phyloP scores from a whole-genome alignment of 2,113 vertebrate species.

The Takifugu bimaculatus region DNA sequence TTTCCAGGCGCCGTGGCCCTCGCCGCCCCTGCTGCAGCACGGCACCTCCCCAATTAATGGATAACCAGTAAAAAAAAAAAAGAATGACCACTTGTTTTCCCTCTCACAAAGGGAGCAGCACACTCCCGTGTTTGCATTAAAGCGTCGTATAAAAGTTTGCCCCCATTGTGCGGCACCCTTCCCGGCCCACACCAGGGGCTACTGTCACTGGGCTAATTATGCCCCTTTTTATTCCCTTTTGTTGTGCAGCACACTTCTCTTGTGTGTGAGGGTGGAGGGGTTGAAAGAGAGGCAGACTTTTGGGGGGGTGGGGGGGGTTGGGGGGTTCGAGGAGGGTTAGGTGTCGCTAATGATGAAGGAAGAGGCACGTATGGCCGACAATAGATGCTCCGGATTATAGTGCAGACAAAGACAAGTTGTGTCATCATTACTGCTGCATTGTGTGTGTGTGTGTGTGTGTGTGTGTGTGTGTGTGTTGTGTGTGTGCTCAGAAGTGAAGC shows the following conservation, averaged over 20 bases:
- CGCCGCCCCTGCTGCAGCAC: slow-evolving; percentile 26
- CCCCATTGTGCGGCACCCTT: slow-evolving; percentile 64
- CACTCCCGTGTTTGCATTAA: slow-evolving; percentile 64
- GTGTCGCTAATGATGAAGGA: slow-evolving; percentile 49
- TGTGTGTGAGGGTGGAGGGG: slow-evolving; percentile 21
- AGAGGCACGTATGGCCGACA: slow-evolving; percentile 69
- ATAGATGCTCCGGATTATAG: slow-evolving; percentile 65
- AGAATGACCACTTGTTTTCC: slow-evolving; percentile 44
- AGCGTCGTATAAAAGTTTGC: slow-evolving; percentile 64
- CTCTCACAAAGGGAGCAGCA: slow-evolving; percentile 50
- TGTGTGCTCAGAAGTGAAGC: slow-evolving; percentile 35
- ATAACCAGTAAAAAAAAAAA: slow-evolving; percentile 60
- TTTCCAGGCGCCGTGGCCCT: slow-evolving; percentile 20
- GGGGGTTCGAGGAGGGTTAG: slow-evolving; percentile 23
- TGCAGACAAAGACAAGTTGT: slow-evolving; percentile 64
- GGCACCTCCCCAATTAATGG: slow-evolving; percentile 51
- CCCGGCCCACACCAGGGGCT: slow-evolving; percentile 43
- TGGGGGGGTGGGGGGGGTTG: slow-evolving; percentile 22
- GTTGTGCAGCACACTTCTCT: slow-evolving; percentile 72
- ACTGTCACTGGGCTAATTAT: slow-evolving; percentile 67
- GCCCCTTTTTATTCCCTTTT: slow-evolving; percentile 59
- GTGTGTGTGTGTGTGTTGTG: slow-evolving; percentile 26
- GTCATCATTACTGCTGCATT: slow-evolving; percentile 61
- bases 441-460: slow-evolving; percentile 20
- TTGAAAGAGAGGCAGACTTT: slow-evolving; percentile 35